Percentiles rank a stretch among this genome's conserved stretches.
These are phyloP conservation scores for Zosterops hypoxanthus DNA, from an alignment of 2,113 vertebrate species.

Conservation along the genomic window DNA sequence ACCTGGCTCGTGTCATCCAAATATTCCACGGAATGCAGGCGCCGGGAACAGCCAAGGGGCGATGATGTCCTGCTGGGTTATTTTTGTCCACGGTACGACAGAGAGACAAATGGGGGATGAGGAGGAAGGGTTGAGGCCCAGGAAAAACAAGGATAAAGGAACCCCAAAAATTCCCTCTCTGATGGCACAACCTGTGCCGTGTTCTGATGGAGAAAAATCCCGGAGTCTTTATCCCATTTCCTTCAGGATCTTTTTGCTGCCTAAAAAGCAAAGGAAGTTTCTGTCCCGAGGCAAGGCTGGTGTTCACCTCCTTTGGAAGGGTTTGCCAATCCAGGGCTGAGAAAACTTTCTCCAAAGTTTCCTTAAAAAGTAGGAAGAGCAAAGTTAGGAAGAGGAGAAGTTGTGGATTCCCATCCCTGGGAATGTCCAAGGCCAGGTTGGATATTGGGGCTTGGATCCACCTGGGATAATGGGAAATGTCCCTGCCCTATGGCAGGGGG, in stretches of 20 bases:
- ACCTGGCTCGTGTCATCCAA: neutral
- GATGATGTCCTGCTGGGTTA: fast-evolving
- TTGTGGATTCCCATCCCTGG: neutral
- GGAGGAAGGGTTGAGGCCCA: neutral
- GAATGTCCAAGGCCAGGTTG: fast-evolving
- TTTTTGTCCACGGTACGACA: neutral
- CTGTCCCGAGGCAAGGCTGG: neutral
- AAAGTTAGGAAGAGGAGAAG: neutral
- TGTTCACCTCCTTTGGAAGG: neutral
- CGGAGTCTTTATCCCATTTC: neutral
- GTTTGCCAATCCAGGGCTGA: neutral
- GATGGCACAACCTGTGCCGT: neutral
- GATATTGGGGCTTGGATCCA: fast-evolving
- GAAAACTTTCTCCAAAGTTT: neutral
- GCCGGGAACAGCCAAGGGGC: neutral
- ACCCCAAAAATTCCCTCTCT: fast-evolving
- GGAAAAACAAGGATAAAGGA: fast-evolving
- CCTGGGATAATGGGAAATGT: neutral
- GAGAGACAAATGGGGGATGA: neutral
- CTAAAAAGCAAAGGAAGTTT: neutral
- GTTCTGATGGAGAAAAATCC: neutral
- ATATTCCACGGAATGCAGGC: neutral
- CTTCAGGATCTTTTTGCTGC: neutral
- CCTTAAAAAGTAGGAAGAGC: neutral
- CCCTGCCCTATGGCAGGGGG: no score